Base-by-base conservation (phyloP, 2,797 vertebrate species). In the Lepus oiostolus region DNA sequence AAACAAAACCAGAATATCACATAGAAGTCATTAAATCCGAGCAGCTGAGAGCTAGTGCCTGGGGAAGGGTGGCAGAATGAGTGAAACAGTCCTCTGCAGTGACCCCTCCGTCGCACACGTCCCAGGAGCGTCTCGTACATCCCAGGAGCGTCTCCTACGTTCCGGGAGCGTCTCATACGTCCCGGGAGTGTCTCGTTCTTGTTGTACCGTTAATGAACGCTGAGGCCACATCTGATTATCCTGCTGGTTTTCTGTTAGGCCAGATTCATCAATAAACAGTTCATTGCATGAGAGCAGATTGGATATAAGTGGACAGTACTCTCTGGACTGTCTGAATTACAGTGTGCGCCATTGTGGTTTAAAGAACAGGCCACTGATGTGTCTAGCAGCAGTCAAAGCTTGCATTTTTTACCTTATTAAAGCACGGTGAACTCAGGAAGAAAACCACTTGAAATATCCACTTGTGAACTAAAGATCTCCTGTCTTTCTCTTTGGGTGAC, bases 1-100 rank as follows among this genome's bases (percentile, higher is more conserved):
- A 71, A 88, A n/a, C 58, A 76, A 94, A 92, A 32, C 12, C 7
- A 90, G n/a, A 71, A 38, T 70, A 9, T 84, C 70, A 28, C 71
- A 4, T 7, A 47, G 4, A 4, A 81, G 0, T 68, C 42, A 62
- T 90, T 38, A 82, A 81, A 67, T 82, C 47, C 85, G 85, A 92
- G 28, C 67, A 32, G 3, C 4, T 68, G 58, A 79, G 42, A 62
- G 13, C 2, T 82, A 2, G 0, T 75, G 21, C 42, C 60, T 88
- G 83, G 62, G 58, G 35, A 62, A 83, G 32, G 62, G 63, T 71
- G 83, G 7, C 75, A 60, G 14, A 76, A 6, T 21, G 19, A 32
- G 22, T 32, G 80, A 87, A 42, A 24, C 21, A 5, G 28, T 58
- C n/a, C 12, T 65, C 65, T 79, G 35, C 35, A 38, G 14, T 58